A percentile compares a stretch with the other conserved stretches of the same genome.
phyloP scores from a whole-genome alignment of 2,113 vertebrate species.

The Crotalus horridus region DNA sequence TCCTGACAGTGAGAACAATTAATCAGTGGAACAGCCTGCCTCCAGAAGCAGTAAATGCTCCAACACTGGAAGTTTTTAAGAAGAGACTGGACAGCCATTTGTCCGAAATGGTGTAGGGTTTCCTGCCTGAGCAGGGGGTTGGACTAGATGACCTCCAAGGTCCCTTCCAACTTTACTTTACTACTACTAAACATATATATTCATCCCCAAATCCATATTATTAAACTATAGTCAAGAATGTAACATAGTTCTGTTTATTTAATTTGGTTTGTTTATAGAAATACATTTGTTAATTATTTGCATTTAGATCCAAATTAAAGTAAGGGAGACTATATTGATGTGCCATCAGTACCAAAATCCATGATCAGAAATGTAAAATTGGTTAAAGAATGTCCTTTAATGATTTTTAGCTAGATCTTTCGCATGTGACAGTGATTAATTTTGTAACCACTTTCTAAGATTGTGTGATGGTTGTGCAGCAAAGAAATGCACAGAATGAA shows the following conservation, averaged over 20 bases:
- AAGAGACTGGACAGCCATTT: no score
- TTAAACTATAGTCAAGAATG: not conserved
- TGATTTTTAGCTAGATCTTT: slow-evolving; percentile 3
- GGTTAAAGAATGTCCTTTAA: not conserved
- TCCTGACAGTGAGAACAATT: no score
- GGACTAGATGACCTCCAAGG: no score
- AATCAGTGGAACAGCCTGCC: no score
- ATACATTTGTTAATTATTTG: slow-evolving; percentile 26
- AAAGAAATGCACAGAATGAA: not conserved
- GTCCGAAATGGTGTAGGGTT: no score
- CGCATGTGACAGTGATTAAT: not conserved
- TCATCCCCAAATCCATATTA: not conserved
- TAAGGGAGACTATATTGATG: slow-evolving; percentile 1
- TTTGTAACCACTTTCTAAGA: not conserved
- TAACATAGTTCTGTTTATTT: slow-evolving; percentile 34
- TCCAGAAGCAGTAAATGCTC: no score
- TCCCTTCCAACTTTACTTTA: no score
- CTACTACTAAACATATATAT: not conserved
- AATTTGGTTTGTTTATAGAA: slow-evolving; percentile 14
- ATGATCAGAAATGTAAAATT: slow-evolving; percentile 1
- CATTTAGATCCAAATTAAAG: not conserved
- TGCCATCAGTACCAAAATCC: not conserved
- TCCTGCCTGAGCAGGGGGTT: no score
- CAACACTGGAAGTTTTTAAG: no score
- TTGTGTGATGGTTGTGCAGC: not conserved